Percentiles rank a stretch among this genome's conserved stretches.
Conservation (phyloP, 2,888 invertebrate species). For the Eubasilissa splendida region DNA sequence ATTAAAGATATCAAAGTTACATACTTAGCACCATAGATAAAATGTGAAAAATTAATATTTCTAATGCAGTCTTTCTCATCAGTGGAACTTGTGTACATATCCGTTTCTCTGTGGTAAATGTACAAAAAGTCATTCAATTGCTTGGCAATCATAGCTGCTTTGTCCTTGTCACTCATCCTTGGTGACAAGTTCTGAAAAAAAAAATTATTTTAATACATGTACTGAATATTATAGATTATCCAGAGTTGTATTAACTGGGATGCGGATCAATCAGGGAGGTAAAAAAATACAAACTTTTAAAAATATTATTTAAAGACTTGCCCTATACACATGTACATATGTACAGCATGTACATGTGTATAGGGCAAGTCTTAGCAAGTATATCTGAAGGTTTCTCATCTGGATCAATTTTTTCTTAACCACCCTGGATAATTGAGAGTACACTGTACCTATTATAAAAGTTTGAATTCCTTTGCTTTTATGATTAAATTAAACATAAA, state of each 20-base stretch:
- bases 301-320: too few relatives aligned
- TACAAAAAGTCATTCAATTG: constrained; percentile 88
- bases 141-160: constrained; percentile 88
- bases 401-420: too few relatives aligned
- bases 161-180: constrained; percentile 84
- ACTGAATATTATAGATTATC: not conserved
- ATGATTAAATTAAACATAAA: not conserved
- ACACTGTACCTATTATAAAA: too few relatives aligned
- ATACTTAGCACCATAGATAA: constrained; percentile 69
- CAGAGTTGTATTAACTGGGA: too few relatives aligned
- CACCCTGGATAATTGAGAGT: too few relatives aligned
- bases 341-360: too few relatives aligned
- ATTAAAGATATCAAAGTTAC: not conserved
- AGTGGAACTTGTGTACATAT: constrained; percentile 81
- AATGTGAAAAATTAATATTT: constrained; percentile 71
- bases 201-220: not conserved
- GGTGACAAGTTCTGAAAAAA: constrained; percentile 76
- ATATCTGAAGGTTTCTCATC: too few relatives aligned
- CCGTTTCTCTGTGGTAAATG: constrained; percentile 87
- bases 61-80: constrained; percentile 75
- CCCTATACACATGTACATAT: too few relatives aligned
- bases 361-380: too few relatives aligned
- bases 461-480: too few relatives aligned
- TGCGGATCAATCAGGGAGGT: too few relatives aligned
- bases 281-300: too few relatives aligned